phyloP scores from a whole-genome alignment of 2,797 vertebrate species.

The Hafferia zeledoni region DNA sequence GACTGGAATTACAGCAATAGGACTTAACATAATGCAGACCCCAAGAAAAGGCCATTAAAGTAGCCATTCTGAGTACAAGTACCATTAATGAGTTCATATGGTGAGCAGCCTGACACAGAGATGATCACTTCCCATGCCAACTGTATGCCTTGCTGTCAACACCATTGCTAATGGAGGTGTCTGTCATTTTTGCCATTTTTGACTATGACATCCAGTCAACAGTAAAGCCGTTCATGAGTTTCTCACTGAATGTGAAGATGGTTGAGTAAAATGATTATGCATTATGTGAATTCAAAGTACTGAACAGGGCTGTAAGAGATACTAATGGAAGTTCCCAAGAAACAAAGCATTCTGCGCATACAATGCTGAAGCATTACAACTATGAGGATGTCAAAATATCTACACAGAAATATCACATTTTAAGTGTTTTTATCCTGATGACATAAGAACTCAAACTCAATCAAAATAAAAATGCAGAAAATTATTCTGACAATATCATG shows the following conservation, averaged over 20 bases:
- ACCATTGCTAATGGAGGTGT: neutral
- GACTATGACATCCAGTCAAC: neutral
- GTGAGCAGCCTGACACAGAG: neutral
- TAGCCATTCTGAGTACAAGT: neutral
- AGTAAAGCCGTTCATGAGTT: neutral
- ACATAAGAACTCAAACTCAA: neutral
- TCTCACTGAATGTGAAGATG: neutral
- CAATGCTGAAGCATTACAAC: neutral
- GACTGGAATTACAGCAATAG: neutral
- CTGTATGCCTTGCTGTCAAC: neutral
- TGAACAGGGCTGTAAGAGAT: neutral
- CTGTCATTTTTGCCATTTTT: neutral
- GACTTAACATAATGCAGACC: neutral
- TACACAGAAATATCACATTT: neutral
- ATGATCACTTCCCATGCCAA: neutral
- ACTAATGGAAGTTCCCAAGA: neutral
- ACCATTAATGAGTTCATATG: constrained; percentile 17
- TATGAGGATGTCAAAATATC: neutral
- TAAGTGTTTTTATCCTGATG: neutral
- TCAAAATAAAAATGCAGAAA: neutral
- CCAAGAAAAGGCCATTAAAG: constrained; percentile 1
- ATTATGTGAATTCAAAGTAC: neutral
- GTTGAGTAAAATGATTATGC: neutral
- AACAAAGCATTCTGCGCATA: neutral
- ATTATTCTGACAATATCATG: neutral